A percentile compares a stretch with the other conserved stretches of the same genome.
phyloP scores from a whole-genome alignment of 2,888 invertebrate genomes.

The Drosophila anceps region DNA sequence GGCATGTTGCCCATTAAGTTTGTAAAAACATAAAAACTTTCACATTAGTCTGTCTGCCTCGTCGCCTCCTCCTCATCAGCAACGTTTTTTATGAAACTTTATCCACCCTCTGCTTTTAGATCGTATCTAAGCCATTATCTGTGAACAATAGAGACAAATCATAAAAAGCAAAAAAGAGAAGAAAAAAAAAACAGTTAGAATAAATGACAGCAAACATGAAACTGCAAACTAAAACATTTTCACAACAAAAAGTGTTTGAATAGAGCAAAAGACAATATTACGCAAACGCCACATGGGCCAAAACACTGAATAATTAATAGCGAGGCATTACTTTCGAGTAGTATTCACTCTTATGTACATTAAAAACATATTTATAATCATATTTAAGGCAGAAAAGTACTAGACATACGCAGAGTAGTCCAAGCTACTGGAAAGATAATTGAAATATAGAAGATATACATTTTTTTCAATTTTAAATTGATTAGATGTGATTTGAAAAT shows the following conservation, averaged over 20 bases:
- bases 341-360: neutral
- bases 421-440: neutral
- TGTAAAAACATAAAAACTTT: slow-evolving; percentile 25
- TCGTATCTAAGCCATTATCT: slow-evolving; percentile 47
- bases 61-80: neutral
- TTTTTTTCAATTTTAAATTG: no score
- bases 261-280: slow-evolving; percentile 2
- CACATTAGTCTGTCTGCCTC: neutral
- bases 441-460: no score
- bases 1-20: slow-evolving; percentile 19
- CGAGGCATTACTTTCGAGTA: no score
- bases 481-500: no score
- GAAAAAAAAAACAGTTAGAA: slow-evolving; percentile 25
- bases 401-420: neutral
- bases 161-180: slow-evolving; percentile 23
- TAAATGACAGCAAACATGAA: slow-evolving; percentile 11
- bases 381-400: no score
- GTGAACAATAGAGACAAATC: slow-evolving; percentile 44
- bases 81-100: slow-evolving; percentile 2
- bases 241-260: neutral
- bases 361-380: neutral
- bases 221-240: slow-evolving; percentile 2
- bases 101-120: slow-evolving; percentile 3
- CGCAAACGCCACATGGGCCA: neutral
- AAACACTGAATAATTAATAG: neutral